Conservation (phyloP, 2,797 vertebrate genomes). For the Sebastes steindachneri region DNA sequence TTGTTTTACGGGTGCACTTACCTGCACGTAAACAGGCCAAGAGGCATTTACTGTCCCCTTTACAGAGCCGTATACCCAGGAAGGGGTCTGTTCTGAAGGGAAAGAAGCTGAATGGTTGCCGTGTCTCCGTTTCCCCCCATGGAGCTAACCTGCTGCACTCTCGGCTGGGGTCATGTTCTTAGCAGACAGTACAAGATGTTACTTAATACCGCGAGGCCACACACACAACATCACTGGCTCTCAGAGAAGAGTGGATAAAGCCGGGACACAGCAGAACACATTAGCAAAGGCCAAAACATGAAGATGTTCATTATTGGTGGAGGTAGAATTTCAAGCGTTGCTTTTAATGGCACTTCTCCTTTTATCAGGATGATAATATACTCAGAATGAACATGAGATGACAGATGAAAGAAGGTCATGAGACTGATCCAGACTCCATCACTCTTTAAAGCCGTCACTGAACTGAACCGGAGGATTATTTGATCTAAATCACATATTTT, state of each 20-base stretch:
- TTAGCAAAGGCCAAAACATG: constrained; percentile 23
- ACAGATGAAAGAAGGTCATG: not conserved
- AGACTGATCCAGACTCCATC: not conserved
- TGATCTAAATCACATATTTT: constrained; percentile 7
- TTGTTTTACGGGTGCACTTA: constrained; percentile 67
- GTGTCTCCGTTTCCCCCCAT: constrained; percentile 47
- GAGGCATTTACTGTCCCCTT: constrained; percentile 54
- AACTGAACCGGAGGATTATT: not conserved
- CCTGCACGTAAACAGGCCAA: constrained; percentile 47
- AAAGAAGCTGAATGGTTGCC: constrained; percentile 52
- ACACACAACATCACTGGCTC: constrained; percentile 36
- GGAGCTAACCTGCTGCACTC: constrained; percentile 59
- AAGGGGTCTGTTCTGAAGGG: constrained; percentile 23
- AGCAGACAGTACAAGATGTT: constrained; percentile 57
- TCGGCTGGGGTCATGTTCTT: constrained; percentile 58
- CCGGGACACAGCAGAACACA: constrained; percentile 1
- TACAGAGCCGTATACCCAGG: constrained; percentile 24
- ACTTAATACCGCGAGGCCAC: constrained; percentile 57
- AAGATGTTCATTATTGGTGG: constrained; percentile 4
- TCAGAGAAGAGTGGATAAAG: constrained; percentile 14
- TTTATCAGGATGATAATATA: not conserved
- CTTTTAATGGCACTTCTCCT: not conserved
- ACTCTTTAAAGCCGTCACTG: not conserved
- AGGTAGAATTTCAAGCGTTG: constrained; percentile 11
- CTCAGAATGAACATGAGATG: not conserved